Base-by-base conservation (phyloP, 1,140 invertebrate genomes). In the Procambarus virginalis region DNA sequence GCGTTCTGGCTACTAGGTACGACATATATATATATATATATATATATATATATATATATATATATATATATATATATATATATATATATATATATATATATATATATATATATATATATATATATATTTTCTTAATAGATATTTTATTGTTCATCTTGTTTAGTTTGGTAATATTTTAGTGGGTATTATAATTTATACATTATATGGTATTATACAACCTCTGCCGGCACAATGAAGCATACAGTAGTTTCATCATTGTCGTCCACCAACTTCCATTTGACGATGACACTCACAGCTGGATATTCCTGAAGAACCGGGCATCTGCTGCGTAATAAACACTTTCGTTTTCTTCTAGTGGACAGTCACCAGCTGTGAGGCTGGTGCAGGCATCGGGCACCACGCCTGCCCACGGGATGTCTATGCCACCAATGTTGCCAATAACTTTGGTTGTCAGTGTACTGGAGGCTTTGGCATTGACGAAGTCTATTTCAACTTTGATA, bases 201-300 rank as follows among this genome's bases (percentile, higher is more conserved):
- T 14, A 64, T 17, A 64, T 70, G 45, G 17, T 73, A 45, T 49
- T 49, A 48, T 10, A 34, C 51, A 34, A 73, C 17, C 51, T 45
- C 46, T 68, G 12, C 79, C 20, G 68, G 51, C 22, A 48, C 84
- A 34, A 49, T 46, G 22, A 78, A 58, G 34, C 68, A 77, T 22
- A 58, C 14, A 60, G 84, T 64, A 58, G 75, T 34, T 75, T 79
- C 9, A 46, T 51, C 84, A 12, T 34, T 14, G n/a, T 81, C 45
- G 55, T 49, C 85, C 45, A 48, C 48, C 77, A 64, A 64, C 45
- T 86, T 48, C 79, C 77, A 48, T 8, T 9, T 64, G 22, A 75
- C 84, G n/a, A 77, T 46, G 22, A 12, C 9, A 78, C 76, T 78
- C n/a, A 78, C 76, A 46, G 76, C 3, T 78, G 76, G 76, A 2